Evolutionary conservation across 2,113 vertebrate genomes (phyloP).

Genomic region (Bothrops jararaca): DNA sequence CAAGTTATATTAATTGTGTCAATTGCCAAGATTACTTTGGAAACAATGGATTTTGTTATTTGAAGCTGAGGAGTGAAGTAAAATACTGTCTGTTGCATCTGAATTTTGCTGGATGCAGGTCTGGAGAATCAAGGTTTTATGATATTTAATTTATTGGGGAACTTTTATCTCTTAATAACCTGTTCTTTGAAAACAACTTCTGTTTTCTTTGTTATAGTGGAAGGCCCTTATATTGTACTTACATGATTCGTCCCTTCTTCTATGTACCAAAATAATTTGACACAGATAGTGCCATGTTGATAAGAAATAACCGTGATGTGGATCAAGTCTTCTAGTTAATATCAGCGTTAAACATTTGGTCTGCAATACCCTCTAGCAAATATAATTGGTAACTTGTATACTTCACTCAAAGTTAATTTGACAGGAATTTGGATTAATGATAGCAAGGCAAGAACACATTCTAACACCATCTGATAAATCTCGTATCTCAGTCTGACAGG

Average conservation of each 20-base stretch:
- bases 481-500: conserved; percentile 37
- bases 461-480: conserved; percentile 2
- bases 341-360: background rate
- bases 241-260: conserved; percentile 2
- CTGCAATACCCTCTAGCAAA: background rate
- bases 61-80: background rate
- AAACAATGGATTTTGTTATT: background rate
- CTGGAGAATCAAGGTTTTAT: background rate
- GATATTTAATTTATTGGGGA: background rate
- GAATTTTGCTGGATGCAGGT: background rate
- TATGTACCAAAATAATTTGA: background rate
- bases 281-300: background rate
- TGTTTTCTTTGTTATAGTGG: conserved; percentile 19
- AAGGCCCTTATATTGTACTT: background rate
- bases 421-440: conserved; percentile 12
- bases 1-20: background rate
- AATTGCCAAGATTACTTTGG: background rate
- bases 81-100: background rate
- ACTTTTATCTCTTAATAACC: background rate
- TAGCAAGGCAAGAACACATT: conserved; percentile 6
- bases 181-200: conserved; percentile 6
- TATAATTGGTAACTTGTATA: background rate
- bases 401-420: conserved; percentile 12
- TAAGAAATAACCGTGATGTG: background rate
- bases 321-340: background rate